phyloP scores from a whole-genome alignment of 2,888 invertebrate genomes.

The Mechanitis mazaeus region DNA sequence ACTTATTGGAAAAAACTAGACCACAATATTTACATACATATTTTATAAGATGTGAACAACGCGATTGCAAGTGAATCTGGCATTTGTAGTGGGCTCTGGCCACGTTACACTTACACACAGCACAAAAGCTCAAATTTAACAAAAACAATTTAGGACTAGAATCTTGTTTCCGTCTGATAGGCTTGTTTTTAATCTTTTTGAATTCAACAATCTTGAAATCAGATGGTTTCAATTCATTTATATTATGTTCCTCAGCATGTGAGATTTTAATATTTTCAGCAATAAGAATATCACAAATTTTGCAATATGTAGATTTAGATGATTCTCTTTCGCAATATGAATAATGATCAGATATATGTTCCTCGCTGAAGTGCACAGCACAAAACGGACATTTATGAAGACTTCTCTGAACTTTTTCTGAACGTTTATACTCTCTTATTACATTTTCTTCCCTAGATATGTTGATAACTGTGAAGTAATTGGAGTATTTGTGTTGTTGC shows the following conservation, averaged over 20 bases:
- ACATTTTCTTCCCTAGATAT: constrained; percentile 34
- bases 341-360: constrained; percentile 42
- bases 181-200: not conserved
- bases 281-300: constrained; percentile 49
- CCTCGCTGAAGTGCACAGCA: constrained; percentile 48
- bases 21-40: constrained; percentile 50
- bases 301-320: constrained; percentile 44
- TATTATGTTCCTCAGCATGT: constrained; percentile 12
- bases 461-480: constrained; percentile 40
- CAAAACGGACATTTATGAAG: constrained; percentile 54
- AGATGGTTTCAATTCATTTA: constrained; percentile 6
- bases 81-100: constrained; percentile 27
- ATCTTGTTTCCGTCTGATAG: not conserved
- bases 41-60: constrained; percentile 39
- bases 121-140: constrained; percentile 39
- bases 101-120: constrained; percentile 49
- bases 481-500: constrained; percentile 46
- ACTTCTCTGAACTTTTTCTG: constrained; percentile 26
- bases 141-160: not conserved
- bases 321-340: constrained; percentile 38
- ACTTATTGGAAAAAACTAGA: constrained; percentile 41
- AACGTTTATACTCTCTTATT: not conserved
- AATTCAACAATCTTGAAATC: constrained; percentile 16
- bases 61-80: constrained; percentile 38
- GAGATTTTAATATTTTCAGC: constrained; percentile 29